Base-by-base conservation (phyloP, 1,140 invertebrate species). In the Drosophila jambulina region DNA sequence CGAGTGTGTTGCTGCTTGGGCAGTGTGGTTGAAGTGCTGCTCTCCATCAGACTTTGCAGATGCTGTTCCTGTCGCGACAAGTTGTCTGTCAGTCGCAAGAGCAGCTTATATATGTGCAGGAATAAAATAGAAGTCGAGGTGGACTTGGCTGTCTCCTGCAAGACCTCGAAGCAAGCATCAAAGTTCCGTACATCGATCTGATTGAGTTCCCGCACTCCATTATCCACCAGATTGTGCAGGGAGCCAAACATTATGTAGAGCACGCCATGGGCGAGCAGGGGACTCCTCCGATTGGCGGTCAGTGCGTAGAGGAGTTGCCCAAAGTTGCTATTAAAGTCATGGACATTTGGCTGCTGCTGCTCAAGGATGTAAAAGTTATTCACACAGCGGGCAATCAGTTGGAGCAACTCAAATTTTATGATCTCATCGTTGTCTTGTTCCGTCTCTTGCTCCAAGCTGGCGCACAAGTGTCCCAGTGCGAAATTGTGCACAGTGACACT, bases 191-290 rank as follows among this genome's bases (percentile, higher is more conserved):
- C 80, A 70, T 92, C 85, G 7, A 92, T 81, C 42, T 90, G 78
- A 4, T 40, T 62, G 5, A 90, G 57, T 34, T 90, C 75, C 9
- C 54, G 46, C 2, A 77, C 63, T 2, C 70, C 78, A 40, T 81
- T 67, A 13, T 85, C 85, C 32, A 90, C 61, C 17, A 92, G 57
- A 60, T 92, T 92, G 61, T 86, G 84, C 10, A 92, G 69, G 0
- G 80, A 92, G 17, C 85, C 84, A 69, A 92, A 92, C 57, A 92
- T 85, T 2, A 92, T 77, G 25, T 82, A 90, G 9, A 90, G 75
- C 29, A 90, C 49, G 5, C 81, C 85, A 51, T 85, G 78, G 6
- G 86, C 69, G 2, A 90, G 54, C 40, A 70, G 10, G 4, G 68
- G 34, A 23, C 68, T 76, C 9, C 64, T 58, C 1, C 68, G 78